Base-by-base conservation (phyloP, 1,140 invertebrate genomes). In the Idris sp. region DNA sequence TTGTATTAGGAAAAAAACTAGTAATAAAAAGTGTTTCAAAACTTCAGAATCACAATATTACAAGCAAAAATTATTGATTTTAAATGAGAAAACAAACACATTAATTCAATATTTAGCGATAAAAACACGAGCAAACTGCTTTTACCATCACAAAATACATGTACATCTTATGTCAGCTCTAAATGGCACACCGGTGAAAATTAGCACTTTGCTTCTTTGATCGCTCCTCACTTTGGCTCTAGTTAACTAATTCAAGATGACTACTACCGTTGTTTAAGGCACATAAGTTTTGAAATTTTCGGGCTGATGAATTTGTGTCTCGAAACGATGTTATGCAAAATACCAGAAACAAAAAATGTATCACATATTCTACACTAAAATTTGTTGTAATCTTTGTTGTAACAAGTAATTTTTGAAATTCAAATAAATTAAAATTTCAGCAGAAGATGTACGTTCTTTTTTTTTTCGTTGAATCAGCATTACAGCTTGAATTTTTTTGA, bases 221-320 rank as follows among this genome's bases (percentile, higher is more conserved):
- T 53, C 33, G 33, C 30, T 48, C 1, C 33, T 38, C 13, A 38
- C 48, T 53, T 38, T 53, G 22, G 35, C 48, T 38, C 48, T 53
- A 53, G 38, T 53, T 53, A 53, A 53, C 48, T 53, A 53, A 53
- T 53, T 36, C 33, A 7, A 53, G 38, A 53, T 53, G 38, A 36
- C 33, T 26, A 38, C 22, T 16, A 28, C 35, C 35, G 48, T 53
- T 53, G 33, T 53, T 53, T 26, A 28, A 38, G 7, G 35, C 38
- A n/a, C n/a, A 53, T 28, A 35, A 35, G 19, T 38, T n/a, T 25
- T 35, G 8, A 38, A 53, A 53, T 53, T 36, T 38, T 19, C 22
- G 19, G n/a, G 18, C 18, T 51, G 31, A 22, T 51, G 13, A 36
- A 51, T 51, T 51, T 22, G 16, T 35, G 35, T 48, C 30, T 33